These are phyloP conservation scores for Eupristina koningsbergeri DNA, from an alignment of 1,140 invertebrate genomes.

Conservation along the genomic window DNA sequence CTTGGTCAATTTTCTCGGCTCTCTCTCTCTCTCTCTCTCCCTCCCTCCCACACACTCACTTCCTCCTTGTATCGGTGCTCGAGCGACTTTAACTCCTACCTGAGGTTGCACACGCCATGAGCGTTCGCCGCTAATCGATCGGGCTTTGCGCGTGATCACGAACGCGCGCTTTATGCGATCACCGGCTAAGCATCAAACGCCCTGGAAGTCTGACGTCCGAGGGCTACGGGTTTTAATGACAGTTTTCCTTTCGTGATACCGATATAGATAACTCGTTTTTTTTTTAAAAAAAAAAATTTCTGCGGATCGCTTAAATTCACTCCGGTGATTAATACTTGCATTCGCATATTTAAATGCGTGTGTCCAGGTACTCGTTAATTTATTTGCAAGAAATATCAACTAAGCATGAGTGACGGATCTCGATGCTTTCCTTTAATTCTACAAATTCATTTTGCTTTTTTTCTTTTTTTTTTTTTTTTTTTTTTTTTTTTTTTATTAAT, in stretches of 20 bases:
- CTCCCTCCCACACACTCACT: not conserved
- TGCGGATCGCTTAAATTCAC: slow-evolving; percentile 11
- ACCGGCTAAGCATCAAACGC: slow-evolving; percentile 22
- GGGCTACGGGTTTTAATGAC: slow-evolving; percentile 34
- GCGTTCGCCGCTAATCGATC: slow-evolving; percentile 35
- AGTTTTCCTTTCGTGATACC: slow-evolving; percentile 19
- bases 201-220: slow-evolving; percentile 1
- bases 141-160: slow-evolving; percentile 32
- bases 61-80: slow-evolving; percentile 8
- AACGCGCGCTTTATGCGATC: slow-evolving; percentile 42
- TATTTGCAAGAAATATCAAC: too few relatives aligned
- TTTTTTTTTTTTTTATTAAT: too few relatives aligned
- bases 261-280: slow-evolving; percentile 29
- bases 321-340: not conserved
- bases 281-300: too few relatives aligned
- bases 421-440: too few relatives aligned
- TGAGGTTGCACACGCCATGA: not conserved
- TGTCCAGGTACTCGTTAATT: too few relatives aligned
- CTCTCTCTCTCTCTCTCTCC: not conserved
- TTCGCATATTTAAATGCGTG: too few relatives aligned
- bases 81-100: not conserved
- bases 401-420: too few relatives aligned
- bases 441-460: too few relatives aligned
- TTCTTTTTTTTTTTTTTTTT: too few relatives aligned
- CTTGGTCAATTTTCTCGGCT: slow-evolving; percentile 39